Evolutionary conservation across 2,113 vertebrate genomes (phyloP).

Genomic region (Phaethornis superciliosus): DNA sequence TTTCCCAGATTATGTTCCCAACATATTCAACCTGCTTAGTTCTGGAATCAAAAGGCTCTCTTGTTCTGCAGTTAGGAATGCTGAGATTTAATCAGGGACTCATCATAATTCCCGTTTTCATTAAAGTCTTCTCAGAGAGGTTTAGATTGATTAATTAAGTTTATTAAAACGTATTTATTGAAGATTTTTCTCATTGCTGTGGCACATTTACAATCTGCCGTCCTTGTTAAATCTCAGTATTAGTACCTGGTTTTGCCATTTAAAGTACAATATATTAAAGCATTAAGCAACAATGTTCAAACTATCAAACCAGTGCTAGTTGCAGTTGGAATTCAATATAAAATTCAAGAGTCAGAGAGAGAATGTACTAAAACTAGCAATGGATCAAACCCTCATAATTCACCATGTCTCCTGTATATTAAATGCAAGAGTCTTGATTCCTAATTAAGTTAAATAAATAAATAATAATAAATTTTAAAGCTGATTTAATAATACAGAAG

Average conservation of each 20-base stretch:
- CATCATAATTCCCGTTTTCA: not conserved
- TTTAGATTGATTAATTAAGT: slow-evolving; percentile 2
- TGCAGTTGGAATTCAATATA: not conserved
- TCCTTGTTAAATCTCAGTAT: not conserved
- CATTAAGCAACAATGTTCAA: not conserved
- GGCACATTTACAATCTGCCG: not conserved
- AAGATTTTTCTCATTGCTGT: slow-evolving; percentile 7
- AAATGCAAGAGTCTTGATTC: not conserved
- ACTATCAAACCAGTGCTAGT: not conserved
- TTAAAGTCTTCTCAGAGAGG: slow-evolving; percentile 8
- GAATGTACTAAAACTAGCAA: not conserved
- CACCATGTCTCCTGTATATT: not conserved
- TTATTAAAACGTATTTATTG: not conserved
- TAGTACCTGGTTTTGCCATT: not conserved
- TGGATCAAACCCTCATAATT: not conserved
- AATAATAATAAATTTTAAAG: slow-evolving; percentile 37
- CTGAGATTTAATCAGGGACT: slow-evolving; percentile 17
- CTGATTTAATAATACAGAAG: not conserved
- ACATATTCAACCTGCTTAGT: not conserved
- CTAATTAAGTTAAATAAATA: slow-evolving; percentile 34
- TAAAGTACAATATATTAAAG: not conserved
- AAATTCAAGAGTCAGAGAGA: not conserved
- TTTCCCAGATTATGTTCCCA: slow-evolving; percentile 47
- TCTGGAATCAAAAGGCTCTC: slow-evolving; percentile 48
- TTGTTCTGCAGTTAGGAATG: slow-evolving; percentile 35